Evolutionary conservation across 2,797 vertebrate species (phyloP).

Genomic region (Silurus aristotelis): DNA sequence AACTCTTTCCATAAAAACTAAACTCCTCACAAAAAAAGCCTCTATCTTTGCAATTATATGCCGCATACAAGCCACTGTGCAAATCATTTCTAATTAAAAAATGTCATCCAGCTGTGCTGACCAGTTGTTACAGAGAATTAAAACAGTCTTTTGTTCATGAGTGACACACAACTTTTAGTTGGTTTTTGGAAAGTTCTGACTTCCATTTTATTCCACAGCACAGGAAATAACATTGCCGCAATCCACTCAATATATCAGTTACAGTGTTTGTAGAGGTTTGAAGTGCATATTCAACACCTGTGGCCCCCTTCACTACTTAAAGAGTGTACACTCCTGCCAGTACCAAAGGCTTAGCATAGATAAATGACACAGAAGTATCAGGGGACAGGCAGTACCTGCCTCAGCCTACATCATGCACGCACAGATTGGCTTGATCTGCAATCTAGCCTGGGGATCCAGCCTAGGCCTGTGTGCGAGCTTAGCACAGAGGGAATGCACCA

Average conservation of each 20-base stretch:
- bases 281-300: conserved; percentile 34
- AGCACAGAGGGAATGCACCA: conserved; percentile 36
- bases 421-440: conserved; percentile 55
- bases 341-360: conserved; percentile 47
- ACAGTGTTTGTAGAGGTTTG: conserved; percentile 28
- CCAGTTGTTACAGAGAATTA: neutral
- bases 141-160: neutral
- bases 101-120: neutral
- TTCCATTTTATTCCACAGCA: neutral
- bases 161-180: neutral
- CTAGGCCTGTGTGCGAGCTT: conserved; percentile 41
- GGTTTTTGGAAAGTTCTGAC: neutral
- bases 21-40: neutral
- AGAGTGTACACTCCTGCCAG: conserved; percentile 37
- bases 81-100: neutral
- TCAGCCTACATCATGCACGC: conserved; percentile 46
- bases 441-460: conserved; percentile 55
- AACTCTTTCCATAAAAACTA: neutral
- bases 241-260: conserved; percentile 28
- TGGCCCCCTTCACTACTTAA: conserved; percentile 32
- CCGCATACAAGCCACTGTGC: neutral
- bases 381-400: conserved; percentile 44
- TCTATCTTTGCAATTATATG: neutral
- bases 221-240: neutral
- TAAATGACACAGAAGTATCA: conserved; percentile 47